These are phyloP conservation scores for Mystacornis crossleyi DNA, from an alignment of 2,113 vertebrate genomes.

Conservation along the genomic window DNA sequence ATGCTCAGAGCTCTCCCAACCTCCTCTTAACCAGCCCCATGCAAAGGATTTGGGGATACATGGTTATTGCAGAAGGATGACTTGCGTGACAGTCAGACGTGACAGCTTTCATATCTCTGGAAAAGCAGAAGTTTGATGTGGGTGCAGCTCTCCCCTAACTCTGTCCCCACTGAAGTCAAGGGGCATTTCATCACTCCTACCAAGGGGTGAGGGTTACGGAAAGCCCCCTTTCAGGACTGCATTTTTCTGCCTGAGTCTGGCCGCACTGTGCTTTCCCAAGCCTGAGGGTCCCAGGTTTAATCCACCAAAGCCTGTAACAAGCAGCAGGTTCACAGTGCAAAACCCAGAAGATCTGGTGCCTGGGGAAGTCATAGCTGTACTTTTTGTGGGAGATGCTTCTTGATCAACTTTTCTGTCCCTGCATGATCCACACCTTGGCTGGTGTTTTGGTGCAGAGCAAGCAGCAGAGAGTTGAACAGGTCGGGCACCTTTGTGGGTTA, in stretches of 20 bases:
- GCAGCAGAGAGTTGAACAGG: background rate
- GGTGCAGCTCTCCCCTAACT: background rate
- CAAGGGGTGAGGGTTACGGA: background rate
- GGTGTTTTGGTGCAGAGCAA: background rate
- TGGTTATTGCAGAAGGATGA: background rate
- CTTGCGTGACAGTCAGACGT: fast-evolving
- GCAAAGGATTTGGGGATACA: background rate
- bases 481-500: background rate
- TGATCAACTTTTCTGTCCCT: background rate
- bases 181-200: background rate
- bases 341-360: background rate
- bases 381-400: background rate
- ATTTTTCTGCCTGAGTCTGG: background rate
- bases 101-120: background rate
- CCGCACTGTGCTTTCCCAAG: background rate
- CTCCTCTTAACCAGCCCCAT: fast-evolving
- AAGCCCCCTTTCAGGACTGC: background rate
- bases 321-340: fast-evolving
- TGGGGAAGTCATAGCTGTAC: fast-evolving
- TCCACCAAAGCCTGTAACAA: background rate
- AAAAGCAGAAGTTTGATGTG: background rate
- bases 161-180: background rate
- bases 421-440: background rate
- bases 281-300: background rate
- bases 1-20: background rate